A percentile compares a stretch with the other conserved stretches of the same genome.
phyloP scores from a whole-genome alignment of 2,113 vertebrate species.

The Helogale parvula region DNA sequence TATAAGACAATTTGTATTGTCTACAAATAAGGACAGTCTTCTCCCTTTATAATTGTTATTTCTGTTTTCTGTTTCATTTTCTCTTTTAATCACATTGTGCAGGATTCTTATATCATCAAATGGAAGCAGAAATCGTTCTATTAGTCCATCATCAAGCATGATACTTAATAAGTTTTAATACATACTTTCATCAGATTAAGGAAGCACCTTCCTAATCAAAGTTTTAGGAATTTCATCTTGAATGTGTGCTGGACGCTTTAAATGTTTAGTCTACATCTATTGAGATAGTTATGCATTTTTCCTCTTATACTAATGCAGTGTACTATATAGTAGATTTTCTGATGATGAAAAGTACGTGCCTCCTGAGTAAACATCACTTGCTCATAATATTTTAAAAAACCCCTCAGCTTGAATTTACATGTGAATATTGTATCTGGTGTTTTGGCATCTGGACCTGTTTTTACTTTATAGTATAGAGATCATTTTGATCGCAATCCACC shows the following conservation, averaged over 20 bases:
- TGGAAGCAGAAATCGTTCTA: background rate
- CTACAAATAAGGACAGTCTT: background rate
- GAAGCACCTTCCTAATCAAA: background rate
- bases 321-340: background rate
- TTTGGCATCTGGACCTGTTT: slow-evolving; percentile 27
- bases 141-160: background rate
- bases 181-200: background rate
- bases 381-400: background rate
- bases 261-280: background rate
- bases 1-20: background rate
- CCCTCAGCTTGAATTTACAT: background rate
- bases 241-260: background rate
- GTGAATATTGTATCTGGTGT: slow-evolving; percentile 9
- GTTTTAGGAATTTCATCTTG: background rate
- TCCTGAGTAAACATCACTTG: slow-evolving; percentile 43
- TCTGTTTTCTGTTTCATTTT: background rate
- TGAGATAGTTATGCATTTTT: background rate
- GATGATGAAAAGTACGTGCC: background rate
- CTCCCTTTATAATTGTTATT: background rate
- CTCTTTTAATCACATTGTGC: background rate
- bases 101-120: background rate
- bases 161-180: background rate
- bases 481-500: background rate
- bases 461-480: background rate
- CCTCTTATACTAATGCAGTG: background rate